phyloP scores from a whole-genome alignment of 2,888 invertebrate species.

The Cheilosia urbana region DNA sequence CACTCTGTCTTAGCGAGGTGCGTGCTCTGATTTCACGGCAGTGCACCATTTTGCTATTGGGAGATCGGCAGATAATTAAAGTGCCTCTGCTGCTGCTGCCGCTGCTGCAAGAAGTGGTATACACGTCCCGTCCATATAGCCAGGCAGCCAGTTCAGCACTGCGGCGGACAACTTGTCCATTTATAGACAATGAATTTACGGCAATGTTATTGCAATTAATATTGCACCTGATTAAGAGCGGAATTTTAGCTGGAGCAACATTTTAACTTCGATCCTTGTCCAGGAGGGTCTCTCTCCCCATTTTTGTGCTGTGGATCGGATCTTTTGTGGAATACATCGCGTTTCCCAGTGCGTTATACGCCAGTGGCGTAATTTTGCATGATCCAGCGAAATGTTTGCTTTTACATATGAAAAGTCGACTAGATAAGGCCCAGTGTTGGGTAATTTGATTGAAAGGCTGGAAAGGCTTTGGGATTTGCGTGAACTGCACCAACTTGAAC shows the following conservation, averaged over 20 bases:
- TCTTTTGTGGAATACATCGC: slow-evolving; percentile 19
- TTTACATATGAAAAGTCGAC: not conserved
- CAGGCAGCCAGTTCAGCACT: slow-evolving; percentile 5
- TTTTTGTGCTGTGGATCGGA: not conserved
- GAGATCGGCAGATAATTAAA: slow-evolving; percentile 65
- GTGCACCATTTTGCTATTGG: slow-evolving; percentile 58
- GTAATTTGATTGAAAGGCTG: slow-evolving; percentile 55
- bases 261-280: slow-evolving; percentile 37
- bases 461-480: slow-evolving; percentile 20
- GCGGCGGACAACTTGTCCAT: slow-evolving; percentile 58
- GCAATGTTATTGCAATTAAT: slow-evolving; percentile 73
- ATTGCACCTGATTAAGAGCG: slow-evolving; percentile 74
- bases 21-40: slow-evolving; percentile 73
- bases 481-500: not conserved
- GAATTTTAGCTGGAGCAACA: slow-evolving; percentile 50
- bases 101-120: slow-evolving; percentile 11
- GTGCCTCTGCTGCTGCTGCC: slow-evolving; percentile 47
- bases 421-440: slow-evolving; percentile 2
- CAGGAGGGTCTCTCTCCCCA: not conserved
- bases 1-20: slow-evolving; percentile 25
- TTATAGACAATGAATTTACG: slow-evolving; percentile 71
- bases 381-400: slow-evolving; percentile 21
- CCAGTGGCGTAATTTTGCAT: slow-evolving; percentile 49
- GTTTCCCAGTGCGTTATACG: not conserved
- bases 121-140: slow-evolving; percentile 23